Evolutionary conservation across 2,888 invertebrate genomes (phyloP).

Genomic region (Pycnomerus fuliginosus): DNA sequence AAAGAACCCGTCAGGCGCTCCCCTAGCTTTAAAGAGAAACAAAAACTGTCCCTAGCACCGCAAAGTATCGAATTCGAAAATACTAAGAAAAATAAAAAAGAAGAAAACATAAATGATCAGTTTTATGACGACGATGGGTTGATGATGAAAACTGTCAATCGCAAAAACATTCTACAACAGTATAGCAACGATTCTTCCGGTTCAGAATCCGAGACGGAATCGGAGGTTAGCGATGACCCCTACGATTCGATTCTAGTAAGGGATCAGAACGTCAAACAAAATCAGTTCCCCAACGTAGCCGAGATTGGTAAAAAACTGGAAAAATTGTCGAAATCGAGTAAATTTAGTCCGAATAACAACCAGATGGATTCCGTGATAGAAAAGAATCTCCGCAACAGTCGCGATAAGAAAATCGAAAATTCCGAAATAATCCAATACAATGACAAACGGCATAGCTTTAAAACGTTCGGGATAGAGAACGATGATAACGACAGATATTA

Average conservation of each 20-base stretch:
- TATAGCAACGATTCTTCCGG: conserved; percentile 62
- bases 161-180: conserved; percentile 71
- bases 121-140: conserved; percentile 67
- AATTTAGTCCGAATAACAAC: conserved; percentile 45
- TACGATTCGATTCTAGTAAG: conserved; percentile 83
- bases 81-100: conserved; percentile 16
- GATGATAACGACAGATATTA: conserved; percentile 37
- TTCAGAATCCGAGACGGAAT: conserved; percentile 64
- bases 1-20: conserved; percentile 11
- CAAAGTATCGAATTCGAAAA: conserved; percentile 26
- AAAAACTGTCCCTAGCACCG: conserved; percentile 31
- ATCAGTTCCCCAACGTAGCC: conserved; percentile 53
- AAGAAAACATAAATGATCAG: conserved; percentile 57
- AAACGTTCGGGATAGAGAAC: conserved; percentile 46
- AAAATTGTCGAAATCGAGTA: conserved; percentile 50
- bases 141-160: conserved; percentile 70
- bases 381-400: conserved; percentile 38
- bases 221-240: conserved; percentile 71
- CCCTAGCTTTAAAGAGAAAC: conserved; percentile 25
- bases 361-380: conserved; percentile 34
- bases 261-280: conserved; percentile 56
- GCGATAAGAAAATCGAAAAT: conserved; percentile 30
- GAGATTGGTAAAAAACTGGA: conserved; percentile 52
- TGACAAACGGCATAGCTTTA: conserved; percentile 43
- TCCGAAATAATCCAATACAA: conserved; percentile 41